phyloP scores from a whole-genome alignment of 2,113 vertebrate species.

The Lagopus leucura region DNA sequence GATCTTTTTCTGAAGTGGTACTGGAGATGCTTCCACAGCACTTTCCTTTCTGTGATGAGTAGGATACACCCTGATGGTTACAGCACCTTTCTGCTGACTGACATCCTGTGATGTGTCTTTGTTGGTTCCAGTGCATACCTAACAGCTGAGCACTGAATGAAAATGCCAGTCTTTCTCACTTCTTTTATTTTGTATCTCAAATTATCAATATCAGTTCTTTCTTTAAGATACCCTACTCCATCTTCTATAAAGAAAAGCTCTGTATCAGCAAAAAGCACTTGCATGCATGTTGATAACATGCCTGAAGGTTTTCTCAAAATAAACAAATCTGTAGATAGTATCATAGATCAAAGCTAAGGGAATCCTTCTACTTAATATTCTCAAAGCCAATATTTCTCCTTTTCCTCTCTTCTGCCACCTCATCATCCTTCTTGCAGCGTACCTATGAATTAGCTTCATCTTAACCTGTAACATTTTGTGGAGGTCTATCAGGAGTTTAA shows the following conservation, averaged over 20 bases:
- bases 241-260: background rate
- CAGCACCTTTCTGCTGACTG: background rate
- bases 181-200: background rate
- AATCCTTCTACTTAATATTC: background rate
- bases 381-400: background rate
- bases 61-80: background rate
- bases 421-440: background rate
- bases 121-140: fast-evolving
- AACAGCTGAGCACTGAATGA: background rate
- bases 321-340: background rate
- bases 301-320: background rate
- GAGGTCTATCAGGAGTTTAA: background rate
- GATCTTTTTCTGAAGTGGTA: background rate
- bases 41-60: background rate
- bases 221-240: background rate
- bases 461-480: background rate
- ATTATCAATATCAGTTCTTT: background rate
- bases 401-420: background rate
- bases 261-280: background rate
- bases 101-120: background rate
- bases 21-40: background rate
- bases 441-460: background rate
- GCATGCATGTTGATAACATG: background rate
- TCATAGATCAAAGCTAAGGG: background rate
- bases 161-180: fast-evolving